Evolutionary conservation across 2,113 vertebrate species (phyloP).

Genomic region (Actinemys pallida): DNA sequence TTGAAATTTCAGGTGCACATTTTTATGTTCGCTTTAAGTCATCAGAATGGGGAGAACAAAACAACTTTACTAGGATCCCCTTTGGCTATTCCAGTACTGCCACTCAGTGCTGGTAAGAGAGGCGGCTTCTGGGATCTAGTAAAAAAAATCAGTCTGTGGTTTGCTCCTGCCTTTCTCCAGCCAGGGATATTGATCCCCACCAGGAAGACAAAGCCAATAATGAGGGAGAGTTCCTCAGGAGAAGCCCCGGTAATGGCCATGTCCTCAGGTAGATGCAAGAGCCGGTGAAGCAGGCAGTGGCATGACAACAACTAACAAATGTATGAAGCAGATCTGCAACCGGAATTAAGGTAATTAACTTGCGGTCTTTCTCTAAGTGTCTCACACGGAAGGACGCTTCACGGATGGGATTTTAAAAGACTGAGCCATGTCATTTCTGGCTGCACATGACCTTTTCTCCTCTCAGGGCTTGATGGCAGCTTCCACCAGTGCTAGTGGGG

Average conservation of each 20-base stretch:
- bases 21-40: neutral
- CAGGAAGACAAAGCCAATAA: constrained; percentile 31
- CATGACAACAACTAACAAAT: fast-evolving
- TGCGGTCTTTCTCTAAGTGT: fast-evolving
- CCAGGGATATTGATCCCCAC: constrained; percentile 32
- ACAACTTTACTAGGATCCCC: neutral
- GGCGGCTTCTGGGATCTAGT: constrained; percentile 11
- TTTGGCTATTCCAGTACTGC: neutral
- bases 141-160: constrained; percentile 27
- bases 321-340: neutral
- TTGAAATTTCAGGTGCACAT: neutral
- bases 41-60: neutral
- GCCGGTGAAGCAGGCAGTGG: fast-evolving
- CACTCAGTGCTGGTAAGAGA: constrained; percentile 6
- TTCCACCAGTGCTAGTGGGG: neutral
- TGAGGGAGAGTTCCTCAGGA: neutral
- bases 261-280: fast-evolving
- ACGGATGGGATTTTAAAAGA: neutral
- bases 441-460: fast-evolving
- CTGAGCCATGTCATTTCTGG: fast-evolving
- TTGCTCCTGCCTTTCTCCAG: constrained; percentile 24
- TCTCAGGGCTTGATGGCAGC: neutral
- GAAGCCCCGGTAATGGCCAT: neutral
- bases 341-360: fast-evolving
- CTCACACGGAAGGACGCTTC: neutral